Percentiles rank a stretch among this genome's conserved stretches.
Conservation (phyloP, 2,113 vertebrate genomes). For the Zapornia atra region DNA sequence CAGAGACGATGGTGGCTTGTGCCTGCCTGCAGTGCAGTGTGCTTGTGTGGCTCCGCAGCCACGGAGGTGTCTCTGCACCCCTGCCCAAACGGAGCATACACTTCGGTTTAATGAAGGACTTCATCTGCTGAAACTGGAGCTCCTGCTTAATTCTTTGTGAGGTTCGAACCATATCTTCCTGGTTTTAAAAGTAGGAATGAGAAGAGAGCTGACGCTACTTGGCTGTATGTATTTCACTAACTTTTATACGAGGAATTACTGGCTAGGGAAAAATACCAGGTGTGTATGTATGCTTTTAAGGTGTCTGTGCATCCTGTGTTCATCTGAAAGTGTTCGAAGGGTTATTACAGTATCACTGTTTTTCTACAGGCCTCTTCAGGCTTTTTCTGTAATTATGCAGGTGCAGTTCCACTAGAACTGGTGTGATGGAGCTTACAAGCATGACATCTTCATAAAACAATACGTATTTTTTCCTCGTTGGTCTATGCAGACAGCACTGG, state of each 20-base stretch:
- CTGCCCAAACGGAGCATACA: not conserved
- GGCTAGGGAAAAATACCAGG: not conserved
- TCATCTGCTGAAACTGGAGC: not conserved
- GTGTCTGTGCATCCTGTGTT: not conserved
- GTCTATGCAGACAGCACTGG: not conserved
- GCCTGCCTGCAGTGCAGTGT: fast-evolving
- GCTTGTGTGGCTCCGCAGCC: not conserved
- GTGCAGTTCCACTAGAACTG: not conserved
- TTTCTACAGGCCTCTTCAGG: not conserved
- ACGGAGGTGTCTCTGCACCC: not conserved
- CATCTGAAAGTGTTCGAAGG: not conserved
- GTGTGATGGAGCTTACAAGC: not conserved
- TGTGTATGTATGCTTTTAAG: not conserved
- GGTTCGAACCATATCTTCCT: not conserved
- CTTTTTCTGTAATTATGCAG: not conserved
- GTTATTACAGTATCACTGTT: not conserved
- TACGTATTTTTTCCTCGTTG: not conserved
- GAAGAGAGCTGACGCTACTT: not conserved
- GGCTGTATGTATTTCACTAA: not conserved
- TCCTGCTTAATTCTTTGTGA: not conserved
- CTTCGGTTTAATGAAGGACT: not conserved
- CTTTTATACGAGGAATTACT: not conserved
- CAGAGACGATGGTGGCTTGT: not conserved
- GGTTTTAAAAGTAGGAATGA: not conserved
- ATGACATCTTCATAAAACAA: not conserved